Conservation (phyloP, 2,797 vertebrate species). For the Rhadinocentrus ornatus region DNA sequence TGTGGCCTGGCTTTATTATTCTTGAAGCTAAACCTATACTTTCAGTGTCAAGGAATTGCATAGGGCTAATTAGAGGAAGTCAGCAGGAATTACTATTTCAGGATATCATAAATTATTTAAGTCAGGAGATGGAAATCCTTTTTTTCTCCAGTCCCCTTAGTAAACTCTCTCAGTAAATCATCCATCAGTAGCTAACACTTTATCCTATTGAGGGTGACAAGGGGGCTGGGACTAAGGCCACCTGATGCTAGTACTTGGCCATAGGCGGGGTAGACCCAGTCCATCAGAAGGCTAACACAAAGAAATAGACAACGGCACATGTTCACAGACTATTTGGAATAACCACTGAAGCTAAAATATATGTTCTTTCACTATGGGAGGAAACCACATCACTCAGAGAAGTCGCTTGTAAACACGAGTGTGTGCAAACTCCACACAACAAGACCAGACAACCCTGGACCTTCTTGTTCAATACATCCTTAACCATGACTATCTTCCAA, state of each 20-base stretch:
- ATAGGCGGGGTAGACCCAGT: not conserved
- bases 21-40: conserved; percentile 7
- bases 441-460: not conserved
- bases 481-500: not conserved
- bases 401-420: not conserved
- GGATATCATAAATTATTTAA: conserved; percentile 1
- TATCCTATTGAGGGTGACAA: not conserved
- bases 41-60: conserved; percentile 12
- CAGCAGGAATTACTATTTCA: not conserved
- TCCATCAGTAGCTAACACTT: not conserved
- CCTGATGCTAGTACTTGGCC: not conserved
- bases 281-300: conserved; percentile 6
- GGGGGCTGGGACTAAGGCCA: not conserved
- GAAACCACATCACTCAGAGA: not conserved
- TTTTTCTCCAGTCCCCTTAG: not conserved
- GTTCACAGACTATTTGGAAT: not conserved
- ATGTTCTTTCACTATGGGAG: not conserved
- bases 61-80: conserved; percentile 24
- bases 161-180: conserved; percentile 2
- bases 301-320: not conserved
- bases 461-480: not conserved
- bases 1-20: conserved; percentile 12
- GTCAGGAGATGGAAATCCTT: not conserved
- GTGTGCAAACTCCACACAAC: not conserved
- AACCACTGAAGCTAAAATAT: not conserved